phyloP scores from a whole-genome alignment of 1,140 invertebrate species.

The Leptestheria dahalacensis region DNA sequence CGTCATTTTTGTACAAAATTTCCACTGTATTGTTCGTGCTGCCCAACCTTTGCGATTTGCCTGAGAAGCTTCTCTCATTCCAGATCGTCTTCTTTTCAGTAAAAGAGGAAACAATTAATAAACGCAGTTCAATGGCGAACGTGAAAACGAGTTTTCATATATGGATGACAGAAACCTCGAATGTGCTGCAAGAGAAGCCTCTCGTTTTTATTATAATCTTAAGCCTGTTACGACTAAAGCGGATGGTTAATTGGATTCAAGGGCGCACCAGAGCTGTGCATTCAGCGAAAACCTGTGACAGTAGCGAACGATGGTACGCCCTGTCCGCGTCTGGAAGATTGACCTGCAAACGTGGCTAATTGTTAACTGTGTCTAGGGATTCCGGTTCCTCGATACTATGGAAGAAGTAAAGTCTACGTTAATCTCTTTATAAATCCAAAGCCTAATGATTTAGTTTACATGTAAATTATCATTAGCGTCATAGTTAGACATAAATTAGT shows the following conservation, averaged over 20 bases:
- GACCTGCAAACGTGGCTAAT: not conserved
- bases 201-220: not conserved
- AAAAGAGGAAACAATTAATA: not conserved
- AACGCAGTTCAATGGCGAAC: not conserved
- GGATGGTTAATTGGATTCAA: not conserved
- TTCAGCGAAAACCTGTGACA: not conserved
- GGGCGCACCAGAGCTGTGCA: not conserved
- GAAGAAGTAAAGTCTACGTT: not conserved
- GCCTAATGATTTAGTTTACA: not conserved
- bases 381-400: not conserved
- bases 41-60: not conserved
- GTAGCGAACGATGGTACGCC: not conserved
- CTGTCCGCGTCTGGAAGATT: not conserved
- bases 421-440: not conserved
- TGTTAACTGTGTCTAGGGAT: not conserved
- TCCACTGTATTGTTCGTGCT: not conserved
- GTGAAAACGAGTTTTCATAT: not conserved
- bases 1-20: not conserved
- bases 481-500: too few species aligned
- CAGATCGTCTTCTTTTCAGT: not conserved
- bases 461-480: too few species aligned
- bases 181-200: not conserved
- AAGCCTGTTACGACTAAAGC: not conserved
- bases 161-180: not conserved
- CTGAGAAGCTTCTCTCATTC: not conserved